Evolutionary conservation across 1,140 invertebrate species (phyloP).

Genomic region (Arctopsyche grandis): DNA sequence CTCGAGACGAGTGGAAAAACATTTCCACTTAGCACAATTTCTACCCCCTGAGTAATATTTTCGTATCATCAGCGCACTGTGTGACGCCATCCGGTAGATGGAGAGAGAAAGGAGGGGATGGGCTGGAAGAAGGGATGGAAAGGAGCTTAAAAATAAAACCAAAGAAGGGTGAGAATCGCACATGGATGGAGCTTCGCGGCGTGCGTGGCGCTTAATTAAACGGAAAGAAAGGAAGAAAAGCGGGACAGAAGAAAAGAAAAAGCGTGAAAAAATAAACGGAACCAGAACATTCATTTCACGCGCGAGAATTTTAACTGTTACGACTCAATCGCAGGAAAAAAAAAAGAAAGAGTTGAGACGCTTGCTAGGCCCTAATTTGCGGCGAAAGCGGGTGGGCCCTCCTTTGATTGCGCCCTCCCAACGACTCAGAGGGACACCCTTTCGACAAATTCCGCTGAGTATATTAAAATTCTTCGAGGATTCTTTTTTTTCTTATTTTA

Average conservation of each 20-base stretch:
- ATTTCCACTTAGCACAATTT: constrained; percentile 17
- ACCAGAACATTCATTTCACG: constrained; percentile 48
- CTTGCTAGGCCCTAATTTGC: constrained; percentile 21
- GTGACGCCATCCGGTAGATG: background rate
- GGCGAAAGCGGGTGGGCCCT: constrained; percentile 2
- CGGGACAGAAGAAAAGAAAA: background rate
- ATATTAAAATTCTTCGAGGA: constrained; percentile 20
- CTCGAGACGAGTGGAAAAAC: constrained; percentile 2
- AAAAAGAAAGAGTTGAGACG: constrained; percentile 23
- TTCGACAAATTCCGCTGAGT: constrained; percentile 19
- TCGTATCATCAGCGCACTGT: constrained; percentile 1
- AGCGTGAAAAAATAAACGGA: background rate
- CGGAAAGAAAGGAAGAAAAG: constrained; percentile 24
- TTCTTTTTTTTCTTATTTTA: background rate
- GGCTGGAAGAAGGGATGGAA: background rate
- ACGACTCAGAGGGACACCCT: background rate
- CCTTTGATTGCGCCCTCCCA: constrained; percentile 14
- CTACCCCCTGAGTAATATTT: background rate
- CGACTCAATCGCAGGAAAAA: constrained; percentile 44
- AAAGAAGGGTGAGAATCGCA: background rate
- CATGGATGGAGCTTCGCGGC: constrained; percentile 13
- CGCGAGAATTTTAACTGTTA: constrained; percentile 53
- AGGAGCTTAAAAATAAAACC: constrained; percentile 1
- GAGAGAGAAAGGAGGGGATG: background rate
- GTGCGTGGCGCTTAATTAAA: constrained; percentile 38